These are phyloP conservation scores for Sphenodon punctatus DNA, from an alignment of 2,797 vertebrate genomes.

Conservation along the genomic window DNA sequence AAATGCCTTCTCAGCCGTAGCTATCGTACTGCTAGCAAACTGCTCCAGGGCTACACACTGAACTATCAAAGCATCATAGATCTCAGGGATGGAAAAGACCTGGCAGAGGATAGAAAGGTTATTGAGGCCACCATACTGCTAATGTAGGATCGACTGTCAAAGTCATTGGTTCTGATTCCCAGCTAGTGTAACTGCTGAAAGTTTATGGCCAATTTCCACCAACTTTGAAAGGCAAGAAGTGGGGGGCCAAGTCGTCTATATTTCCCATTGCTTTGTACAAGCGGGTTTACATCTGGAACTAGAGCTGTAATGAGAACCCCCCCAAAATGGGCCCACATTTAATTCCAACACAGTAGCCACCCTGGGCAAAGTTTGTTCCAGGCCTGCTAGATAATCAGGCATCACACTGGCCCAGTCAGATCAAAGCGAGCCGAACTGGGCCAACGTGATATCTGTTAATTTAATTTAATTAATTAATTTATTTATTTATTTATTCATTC, in stretches of 20 bases:
- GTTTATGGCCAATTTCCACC: no score
- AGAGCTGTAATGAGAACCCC: no score
- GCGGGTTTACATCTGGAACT: neutral
- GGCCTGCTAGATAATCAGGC: no score
- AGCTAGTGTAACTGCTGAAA: neutral
- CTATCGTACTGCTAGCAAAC: neutral
- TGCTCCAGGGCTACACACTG: neutral
- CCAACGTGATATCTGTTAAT: no score
- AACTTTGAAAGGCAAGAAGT: no score
- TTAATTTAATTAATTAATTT: no score
- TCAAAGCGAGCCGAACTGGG: no score
- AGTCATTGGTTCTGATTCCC: neutral
- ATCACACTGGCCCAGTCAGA: no score
- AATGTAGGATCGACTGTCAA: neutral
- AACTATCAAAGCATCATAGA: neutral
- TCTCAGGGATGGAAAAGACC: neutral
- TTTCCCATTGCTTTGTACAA: neutral
- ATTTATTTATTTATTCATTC: no score
- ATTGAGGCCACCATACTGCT: neutral
- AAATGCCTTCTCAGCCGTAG: neutral
- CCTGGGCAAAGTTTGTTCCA: no score
- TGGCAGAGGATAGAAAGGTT: neutral
- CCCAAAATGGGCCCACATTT: no score
- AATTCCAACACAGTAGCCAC: no score
- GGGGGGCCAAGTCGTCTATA: neutral